phyloP scores from a whole-genome alignment of 2,113 vertebrate genomes.

The Hypanus sabinus region DNA sequence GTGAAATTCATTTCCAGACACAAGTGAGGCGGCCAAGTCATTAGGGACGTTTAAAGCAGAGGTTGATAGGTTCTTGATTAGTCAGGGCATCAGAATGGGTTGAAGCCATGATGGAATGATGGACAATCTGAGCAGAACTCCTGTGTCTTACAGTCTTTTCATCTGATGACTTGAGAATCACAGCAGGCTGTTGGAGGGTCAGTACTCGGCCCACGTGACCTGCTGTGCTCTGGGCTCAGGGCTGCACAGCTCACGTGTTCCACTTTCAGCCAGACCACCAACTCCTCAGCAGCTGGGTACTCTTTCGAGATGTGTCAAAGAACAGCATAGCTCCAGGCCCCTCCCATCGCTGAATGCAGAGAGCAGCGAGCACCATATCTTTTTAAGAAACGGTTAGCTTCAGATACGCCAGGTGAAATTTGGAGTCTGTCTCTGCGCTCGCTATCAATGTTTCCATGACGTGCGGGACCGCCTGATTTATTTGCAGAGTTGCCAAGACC shows the following conservation, averaged over 20 bases:
- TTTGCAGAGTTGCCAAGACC: not conserved
- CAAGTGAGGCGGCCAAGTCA: no score
- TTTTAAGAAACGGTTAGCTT: not conserved
- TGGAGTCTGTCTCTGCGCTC: not conserved
- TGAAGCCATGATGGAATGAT: no score
- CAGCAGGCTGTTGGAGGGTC: not conserved
- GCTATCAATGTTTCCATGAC: conserved; percentile 54
- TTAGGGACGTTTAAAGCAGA: no score
- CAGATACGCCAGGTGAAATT: not conserved
- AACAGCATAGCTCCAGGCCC: no score
- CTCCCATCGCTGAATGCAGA: not conserved
- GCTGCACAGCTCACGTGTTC: not conserved
- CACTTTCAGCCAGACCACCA: not conserved
- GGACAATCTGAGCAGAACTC: no score
- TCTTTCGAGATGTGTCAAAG: not conserved
- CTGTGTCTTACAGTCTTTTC: no score
- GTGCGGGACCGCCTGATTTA: conserved; percentile 45
- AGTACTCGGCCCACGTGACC: not conserved
- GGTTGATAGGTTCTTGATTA: no score
- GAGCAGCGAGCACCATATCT: not conserved
- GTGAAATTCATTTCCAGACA: no score
- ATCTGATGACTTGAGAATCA: no score
- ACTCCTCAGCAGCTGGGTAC: not conserved
- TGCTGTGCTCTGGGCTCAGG: no score
- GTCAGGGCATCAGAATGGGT: no score